Conservation (phyloP, 2,888 invertebrate species). For the Marronus borbonicus region DNA sequence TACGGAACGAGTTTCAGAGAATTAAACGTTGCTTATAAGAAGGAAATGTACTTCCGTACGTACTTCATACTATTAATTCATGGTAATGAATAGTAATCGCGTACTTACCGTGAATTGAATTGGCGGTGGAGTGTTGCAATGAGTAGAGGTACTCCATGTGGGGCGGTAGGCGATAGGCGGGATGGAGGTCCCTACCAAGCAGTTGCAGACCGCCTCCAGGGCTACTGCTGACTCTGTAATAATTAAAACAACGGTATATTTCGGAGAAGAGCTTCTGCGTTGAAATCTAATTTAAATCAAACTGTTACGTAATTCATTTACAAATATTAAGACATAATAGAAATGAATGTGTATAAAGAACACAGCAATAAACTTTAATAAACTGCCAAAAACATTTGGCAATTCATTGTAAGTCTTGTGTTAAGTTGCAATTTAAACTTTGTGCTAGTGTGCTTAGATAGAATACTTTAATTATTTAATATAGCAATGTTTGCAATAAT, state of each 20-base stretch:
- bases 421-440: too few species aligned
- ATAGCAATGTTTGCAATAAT: too few species aligned
- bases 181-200: slow-evolving; percentile 76
- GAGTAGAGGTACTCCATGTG: slow-evolving; percentile 87
- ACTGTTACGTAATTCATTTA: too few species aligned
- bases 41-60: slow-evolving; percentile 34
- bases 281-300: too few species aligned
- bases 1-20: neutral
- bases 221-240: slow-evolving; percentile 69
- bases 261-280: too few species aligned
- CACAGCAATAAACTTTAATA: too few species aligned
- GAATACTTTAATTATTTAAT: too few species aligned
- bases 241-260: slow-evolving; percentile 6
- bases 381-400: too few species aligned
- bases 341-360: too few species aligned
- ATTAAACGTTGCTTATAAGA: neutral
- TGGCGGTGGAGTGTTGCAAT: slow-evolving; percentile 77
- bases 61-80: neutral
- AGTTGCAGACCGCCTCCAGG: slow-evolving; percentile 73
- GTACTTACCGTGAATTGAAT: slow-evolving; percentile 80
- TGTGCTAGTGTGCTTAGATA: too few species aligned
- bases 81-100: slow-evolving; percentile 26
- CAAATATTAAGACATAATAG: too few species aligned
- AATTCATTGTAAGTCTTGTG: too few species aligned
- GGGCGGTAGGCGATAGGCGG: slow-evolving; percentile 81